Evolutionary conservation across 1,140 invertebrate species (phyloP).

Genomic region (Druon quercuslanigerum): DNA sequence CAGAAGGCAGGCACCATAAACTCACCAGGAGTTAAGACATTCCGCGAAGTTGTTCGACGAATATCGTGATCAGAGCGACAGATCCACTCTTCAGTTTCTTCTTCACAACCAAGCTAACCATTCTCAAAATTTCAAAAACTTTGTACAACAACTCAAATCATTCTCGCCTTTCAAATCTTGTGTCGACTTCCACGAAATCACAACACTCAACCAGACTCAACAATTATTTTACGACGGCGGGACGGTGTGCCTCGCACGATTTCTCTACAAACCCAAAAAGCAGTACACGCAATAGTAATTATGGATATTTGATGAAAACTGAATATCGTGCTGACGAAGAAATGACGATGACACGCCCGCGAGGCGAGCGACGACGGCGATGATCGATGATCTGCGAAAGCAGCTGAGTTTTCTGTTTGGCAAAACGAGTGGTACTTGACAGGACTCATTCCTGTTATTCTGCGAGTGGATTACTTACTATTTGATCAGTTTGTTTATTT

Average conservation of each 20-base stretch:
- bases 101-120: too few relatives aligned
- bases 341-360: constrained; percentile 55
- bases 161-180: too few relatives aligned
- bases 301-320: background rate
- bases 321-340: constrained; percentile 30
- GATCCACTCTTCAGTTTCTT: background rate
- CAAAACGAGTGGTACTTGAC: background rate
- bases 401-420: constrained; percentile 4
- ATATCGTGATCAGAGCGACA: constrained; percentile 32
- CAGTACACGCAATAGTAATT: background rate
- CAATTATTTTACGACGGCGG: too few relatives aligned
- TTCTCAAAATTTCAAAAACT: too few relatives aligned
- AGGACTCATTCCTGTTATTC: too few relatives aligned
- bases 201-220: too few relatives aligned
- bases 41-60: constrained; percentile 1
- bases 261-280: too few relatives aligned
- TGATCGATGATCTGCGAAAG: constrained; percentile 25
- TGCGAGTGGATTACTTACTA: too few relatives aligned
- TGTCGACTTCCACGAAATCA: too few relatives aligned
- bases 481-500: too few relatives aligned
- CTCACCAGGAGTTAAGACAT: background rate
- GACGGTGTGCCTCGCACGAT: too few relatives aligned
- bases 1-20: background rate
- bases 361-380: constrained; percentile 39
- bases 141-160: too few relatives aligned